Conservation (phyloP, 2,113 vertebrate species). For the Platycercus adscitus region DNA sequence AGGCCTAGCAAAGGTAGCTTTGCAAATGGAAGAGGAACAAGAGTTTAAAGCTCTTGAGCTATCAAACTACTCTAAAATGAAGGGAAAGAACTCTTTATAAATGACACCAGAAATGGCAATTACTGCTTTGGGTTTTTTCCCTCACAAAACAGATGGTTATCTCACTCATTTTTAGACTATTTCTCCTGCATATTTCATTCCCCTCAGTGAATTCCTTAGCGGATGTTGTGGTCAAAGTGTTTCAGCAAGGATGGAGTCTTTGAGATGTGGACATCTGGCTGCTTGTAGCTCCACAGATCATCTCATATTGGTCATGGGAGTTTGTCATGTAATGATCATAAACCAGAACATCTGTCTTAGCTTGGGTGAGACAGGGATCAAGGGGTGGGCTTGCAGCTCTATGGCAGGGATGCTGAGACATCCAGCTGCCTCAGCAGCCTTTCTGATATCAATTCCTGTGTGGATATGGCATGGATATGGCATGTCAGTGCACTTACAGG, state of each 20-base stretch:
- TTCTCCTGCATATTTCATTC: background rate
- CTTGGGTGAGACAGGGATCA: background rate
- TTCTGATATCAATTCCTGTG: background rate
- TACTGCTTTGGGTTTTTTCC: background rate
- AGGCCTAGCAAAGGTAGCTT: background rate
- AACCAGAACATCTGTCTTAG: background rate
- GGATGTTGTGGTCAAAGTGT: background rate
- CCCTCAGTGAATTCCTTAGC: background rate
- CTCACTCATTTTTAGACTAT: background rate
- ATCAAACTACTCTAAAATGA: background rate
- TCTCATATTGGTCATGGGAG: background rate
- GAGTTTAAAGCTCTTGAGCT: background rate
- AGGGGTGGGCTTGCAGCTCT: background rate
- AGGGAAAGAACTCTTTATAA: background rate
- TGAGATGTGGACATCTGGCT: background rate
- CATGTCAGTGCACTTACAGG: background rate
- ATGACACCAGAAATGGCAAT: background rate
- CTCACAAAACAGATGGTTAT: background rate
- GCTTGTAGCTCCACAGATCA: background rate
- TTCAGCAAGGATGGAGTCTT: background rate
- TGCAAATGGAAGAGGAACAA: background rate
- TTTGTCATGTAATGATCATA: background rate
- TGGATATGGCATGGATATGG: background rate
- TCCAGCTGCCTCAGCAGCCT: background rate
- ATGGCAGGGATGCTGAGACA: background rate